Percentiles rank a stretch among this genome's conserved stretches.
Conservation (phyloP, 2,888 invertebrate species). For the Serripes groenlandicus region DNA sequence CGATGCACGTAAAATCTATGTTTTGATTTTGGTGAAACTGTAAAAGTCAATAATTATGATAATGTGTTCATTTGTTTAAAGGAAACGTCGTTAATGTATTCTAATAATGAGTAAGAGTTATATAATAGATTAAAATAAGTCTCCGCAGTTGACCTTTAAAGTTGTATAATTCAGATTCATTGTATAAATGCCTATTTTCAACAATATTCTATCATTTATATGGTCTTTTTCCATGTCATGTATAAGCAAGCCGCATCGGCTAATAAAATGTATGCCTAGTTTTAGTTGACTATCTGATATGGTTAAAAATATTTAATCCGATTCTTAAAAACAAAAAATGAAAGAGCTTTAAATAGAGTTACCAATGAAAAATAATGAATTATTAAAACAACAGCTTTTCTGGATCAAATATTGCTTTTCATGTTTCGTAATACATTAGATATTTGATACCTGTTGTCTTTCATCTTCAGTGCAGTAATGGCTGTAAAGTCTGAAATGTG, state of each 20-base stretch:
- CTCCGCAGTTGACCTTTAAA: background rate
- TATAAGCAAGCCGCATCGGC: too few species aligned
- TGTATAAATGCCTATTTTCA: background rate
- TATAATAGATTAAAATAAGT: background rate
- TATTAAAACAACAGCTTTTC: background rate
- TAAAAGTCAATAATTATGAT: background rate
- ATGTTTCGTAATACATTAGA: background rate
- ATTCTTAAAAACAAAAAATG: background rate
- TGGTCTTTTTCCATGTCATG: background rate
- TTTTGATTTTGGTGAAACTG: background rate
- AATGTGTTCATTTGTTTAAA: background rate
- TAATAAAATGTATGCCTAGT: too few species aligned
- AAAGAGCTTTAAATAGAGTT: background rate
- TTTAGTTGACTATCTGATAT: too few species aligned
- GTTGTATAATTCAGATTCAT: background rate
- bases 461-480: slow-evolving; percentile 8
- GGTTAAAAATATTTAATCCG: too few species aligned
- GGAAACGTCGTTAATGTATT: background rate
- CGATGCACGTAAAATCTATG: too few species aligned
- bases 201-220: background rate
- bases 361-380: background rate
- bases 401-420: background rate
- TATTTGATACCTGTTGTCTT: slow-evolving; percentile 1
- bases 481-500: slow-evolving; percentile 48
- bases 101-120: background rate